Base-by-base conservation (phyloP, 2,888 invertebrate genomes). In the Lasioglossum zephyrum region DNA sequence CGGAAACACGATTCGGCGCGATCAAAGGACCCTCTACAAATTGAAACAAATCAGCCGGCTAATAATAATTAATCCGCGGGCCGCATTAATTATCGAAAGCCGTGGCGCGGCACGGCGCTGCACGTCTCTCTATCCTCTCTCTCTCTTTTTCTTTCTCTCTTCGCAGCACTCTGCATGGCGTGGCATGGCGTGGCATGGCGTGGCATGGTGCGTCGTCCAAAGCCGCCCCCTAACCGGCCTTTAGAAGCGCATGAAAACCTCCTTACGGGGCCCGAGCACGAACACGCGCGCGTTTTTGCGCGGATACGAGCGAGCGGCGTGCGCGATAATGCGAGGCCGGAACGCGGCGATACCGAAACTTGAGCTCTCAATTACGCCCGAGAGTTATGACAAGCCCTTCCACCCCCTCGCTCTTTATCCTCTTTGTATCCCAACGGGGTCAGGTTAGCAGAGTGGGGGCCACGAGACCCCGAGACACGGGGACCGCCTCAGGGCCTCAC, bases 301-400 rank as follows among this genome's bases (percentile, higher is more conserved):
- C 76, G 69, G 82, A 81, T 79, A 79, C 70, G 73, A 36, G 60
- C 36, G 69, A 18, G 66, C 66, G 70, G 26, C 60, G 70, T 70
- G 72, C 75, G 79, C 84, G 85, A 86, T 88, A 87, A 84, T 82
- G 82, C 79, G 82, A 60, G 80, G 69, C 72, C 72, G 78, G 88
- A 84, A 87, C 87, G 86, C 82, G 79, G 86, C 87, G 88, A 88
- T 89, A 89, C 91, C 89, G 89, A 92, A 92, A 66, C 90, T 93
- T 95, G 94, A 95, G 95, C 94, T 93, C 95, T 95, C 94, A 95
- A 95, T 94, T 94, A 94, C 92, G 82, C 57, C 82, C 79, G 90
- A 94, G 94, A 94, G 89, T 94, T 94, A 94, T 93, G 93, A 92
- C 89, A 89, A 77, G 60, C 78, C 63, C 70, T 47, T 75, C 75